Evolutionary conservation across 2,888 invertebrate genomes (phyloP).

Genomic region (Diaphora mendica): DNA sequence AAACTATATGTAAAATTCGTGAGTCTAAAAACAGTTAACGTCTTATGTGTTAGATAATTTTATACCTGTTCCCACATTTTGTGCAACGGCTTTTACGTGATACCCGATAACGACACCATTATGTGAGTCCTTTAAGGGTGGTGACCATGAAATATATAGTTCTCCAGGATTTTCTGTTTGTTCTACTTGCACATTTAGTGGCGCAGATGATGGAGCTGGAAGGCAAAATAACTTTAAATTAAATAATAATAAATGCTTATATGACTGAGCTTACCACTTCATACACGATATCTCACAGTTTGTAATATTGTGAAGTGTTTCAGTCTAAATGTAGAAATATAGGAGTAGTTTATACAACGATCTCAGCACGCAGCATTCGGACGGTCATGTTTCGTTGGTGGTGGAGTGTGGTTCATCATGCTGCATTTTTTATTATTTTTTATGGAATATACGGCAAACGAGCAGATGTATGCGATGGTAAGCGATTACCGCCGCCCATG

Average conservation of each 20-base stretch:
- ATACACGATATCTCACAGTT: not conserved
- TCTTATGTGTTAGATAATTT: not conserved
- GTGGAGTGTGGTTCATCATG: no score
- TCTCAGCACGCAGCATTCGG: no score
- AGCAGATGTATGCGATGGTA: no score
- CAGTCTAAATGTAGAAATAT: not conserved
- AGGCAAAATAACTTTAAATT: constrained; percentile 11
- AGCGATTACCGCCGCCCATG: no score
- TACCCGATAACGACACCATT: constrained; percentile 79
- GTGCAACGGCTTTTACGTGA: constrained; percentile 77
- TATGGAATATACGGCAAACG: no score
- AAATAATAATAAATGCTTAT: not conserved
- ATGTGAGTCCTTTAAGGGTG: constrained; percentile 75
- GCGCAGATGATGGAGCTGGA: constrained; percentile 78
- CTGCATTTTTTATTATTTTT: no score
- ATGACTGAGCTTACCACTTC: not conserved
- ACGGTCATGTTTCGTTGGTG: no score
- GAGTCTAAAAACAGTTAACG: no score
- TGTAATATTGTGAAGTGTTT: not conserved
- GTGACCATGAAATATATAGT: constrained; percentile 74
- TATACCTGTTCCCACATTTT: constrained; percentile 69
- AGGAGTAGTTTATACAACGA: no score
- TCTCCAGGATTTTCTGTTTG: constrained; percentile 79
- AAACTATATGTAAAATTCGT: no score
- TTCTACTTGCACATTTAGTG: constrained; percentile 73